A percentile compares a stretch with the other conserved stretches of the same genome.
Evolutionary conservation across 2,888 invertebrate species (phyloP).

Genomic region (Apodemia zela): DNA sequence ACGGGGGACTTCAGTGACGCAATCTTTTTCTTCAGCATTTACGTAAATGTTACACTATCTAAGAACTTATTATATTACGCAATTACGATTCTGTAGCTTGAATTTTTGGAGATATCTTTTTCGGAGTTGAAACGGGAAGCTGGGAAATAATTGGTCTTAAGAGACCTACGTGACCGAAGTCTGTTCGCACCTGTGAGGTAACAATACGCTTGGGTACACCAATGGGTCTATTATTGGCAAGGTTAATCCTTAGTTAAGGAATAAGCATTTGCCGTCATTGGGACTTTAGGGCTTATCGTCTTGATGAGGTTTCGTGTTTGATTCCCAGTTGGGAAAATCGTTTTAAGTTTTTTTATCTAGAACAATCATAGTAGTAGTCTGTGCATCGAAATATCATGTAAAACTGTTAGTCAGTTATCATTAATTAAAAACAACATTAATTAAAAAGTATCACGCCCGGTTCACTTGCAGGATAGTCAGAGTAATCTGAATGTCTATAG

Average conservation of each 20-base stretch:
- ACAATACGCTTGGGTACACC: neutral
- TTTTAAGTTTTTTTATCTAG: neutral
- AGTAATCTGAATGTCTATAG: too few species aligned
- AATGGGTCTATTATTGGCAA: neutral
- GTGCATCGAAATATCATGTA: too few species aligned
- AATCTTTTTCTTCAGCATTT: conserved; percentile 77
- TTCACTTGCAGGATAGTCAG: too few species aligned
- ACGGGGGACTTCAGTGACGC: conserved; percentile 77
- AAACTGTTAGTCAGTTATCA: too few species aligned
- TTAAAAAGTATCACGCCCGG: too few species aligned
- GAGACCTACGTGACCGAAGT: conserved; percentile 1
- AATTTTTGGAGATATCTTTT: conserved; percentile 22
- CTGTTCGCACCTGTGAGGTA: neutral
- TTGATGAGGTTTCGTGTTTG: neutral
- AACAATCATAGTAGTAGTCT: too few species aligned
- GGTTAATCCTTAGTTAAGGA: neutral
- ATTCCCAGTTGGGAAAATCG: neutral
- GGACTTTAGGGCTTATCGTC: neutral
- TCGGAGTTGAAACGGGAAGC: conserved; percentile 1
- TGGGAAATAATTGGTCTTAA: conserved; percentile 3
- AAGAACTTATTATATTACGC: conserved; percentile 43
- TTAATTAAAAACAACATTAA: too few species aligned
- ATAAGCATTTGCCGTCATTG: neutral
- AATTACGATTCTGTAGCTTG: conserved; percentile 27
- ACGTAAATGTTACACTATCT: conserved; percentile 64